These are phyloP conservation scores for Alca torda DNA, from an alignment of 2,797 vertebrate genomes.

Conservation along the genomic window DNA sequence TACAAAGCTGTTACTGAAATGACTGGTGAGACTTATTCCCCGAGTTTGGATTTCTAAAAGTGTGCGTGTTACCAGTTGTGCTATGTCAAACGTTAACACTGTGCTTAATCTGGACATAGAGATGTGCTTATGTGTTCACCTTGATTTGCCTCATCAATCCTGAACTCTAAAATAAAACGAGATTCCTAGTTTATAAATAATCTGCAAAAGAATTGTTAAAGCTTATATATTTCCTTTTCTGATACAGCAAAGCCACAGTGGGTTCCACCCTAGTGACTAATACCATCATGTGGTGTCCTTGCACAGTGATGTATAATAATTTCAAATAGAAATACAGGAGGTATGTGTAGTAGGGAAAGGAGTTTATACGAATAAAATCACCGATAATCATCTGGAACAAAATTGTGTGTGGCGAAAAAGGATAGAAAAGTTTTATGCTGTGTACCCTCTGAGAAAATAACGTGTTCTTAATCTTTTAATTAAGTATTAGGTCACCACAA, in stretches of 20 bases:
- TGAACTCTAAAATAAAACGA: not conserved
- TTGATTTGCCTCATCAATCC: not conserved
- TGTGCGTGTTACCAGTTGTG: rapidly evolving
- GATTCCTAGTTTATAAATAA: not conserved
- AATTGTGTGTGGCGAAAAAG: not conserved
- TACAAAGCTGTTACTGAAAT: not conserved
- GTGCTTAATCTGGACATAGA: not conserved
- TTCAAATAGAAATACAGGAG: not conserved
- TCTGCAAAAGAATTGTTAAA: not conserved
- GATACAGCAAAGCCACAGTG: not conserved
- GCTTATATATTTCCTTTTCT: not conserved
- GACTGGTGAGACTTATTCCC: not conserved
- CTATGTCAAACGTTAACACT: not conserved
- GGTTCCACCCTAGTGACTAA: constrained; percentile 14
- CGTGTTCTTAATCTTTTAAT: not conserved
- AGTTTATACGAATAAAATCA: not conserved
- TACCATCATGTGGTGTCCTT: not conserved
- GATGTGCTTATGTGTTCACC: not conserved
- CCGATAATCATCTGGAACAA: not conserved
- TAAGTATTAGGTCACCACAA: not conserved
- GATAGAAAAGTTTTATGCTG: not conserved
- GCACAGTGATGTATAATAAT: not conserved
- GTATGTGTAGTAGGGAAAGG: not conserved
- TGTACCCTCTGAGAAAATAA: not conserved
- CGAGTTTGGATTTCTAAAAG: not conserved